Conservation (phyloP, 2,888 invertebrate species). For the Imbricaverruca yamaguchii region DNA sequence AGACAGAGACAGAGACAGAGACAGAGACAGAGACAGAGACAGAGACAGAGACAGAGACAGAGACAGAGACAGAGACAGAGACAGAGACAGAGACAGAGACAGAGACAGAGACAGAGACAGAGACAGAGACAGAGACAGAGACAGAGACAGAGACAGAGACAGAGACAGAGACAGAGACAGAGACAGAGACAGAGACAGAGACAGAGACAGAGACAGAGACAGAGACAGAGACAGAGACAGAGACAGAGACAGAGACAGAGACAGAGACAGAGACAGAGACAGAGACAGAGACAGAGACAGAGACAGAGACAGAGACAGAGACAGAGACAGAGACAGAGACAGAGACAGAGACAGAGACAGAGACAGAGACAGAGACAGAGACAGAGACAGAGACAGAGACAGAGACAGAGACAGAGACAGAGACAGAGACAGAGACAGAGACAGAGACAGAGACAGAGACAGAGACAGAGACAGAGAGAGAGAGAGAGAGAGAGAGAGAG, state of each 20-base stretch:
- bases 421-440: not conserved
- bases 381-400: not conserved
- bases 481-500: constrained; percentile 2
- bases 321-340: not conserved
- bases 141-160: not conserved
- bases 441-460: not conserved
- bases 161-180: constrained; percentile 7
- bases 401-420: constrained; percentile 11
- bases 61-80: not conserved
- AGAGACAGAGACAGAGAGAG: not conserved
- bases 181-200: constrained; percentile 5
- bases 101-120: constrained; percentile 26
- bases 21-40: no score
- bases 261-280: not conserved
- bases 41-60: not conserved
- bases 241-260: not conserved
- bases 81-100: constrained; percentile 19
- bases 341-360: not conserved
- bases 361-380: not conserved
- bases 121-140: constrained; percentile 23
- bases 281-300: not conserved
- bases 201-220: not conserved
- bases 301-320: not conserved
- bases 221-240: not conserved
- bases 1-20: no score